Evolutionary conservation across 2,113 vertebrate species (phyloP).

Genomic region (Octodon degus): DNA sequence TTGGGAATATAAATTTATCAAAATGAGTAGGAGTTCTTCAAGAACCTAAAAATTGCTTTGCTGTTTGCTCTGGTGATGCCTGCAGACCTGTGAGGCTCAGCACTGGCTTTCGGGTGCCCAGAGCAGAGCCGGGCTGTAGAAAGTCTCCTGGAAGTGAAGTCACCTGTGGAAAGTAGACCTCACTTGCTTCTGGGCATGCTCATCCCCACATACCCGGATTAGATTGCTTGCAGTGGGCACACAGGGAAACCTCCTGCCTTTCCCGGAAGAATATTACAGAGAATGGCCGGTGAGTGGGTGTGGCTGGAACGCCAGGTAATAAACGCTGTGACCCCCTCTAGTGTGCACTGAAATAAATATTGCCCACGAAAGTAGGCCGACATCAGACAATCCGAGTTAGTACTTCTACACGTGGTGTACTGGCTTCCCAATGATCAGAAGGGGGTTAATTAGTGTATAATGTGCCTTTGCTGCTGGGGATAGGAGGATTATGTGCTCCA

Average conservation of each 20-base stretch:
- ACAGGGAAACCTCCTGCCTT: neutral
- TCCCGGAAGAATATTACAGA: neutral
- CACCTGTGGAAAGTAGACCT: neutral
- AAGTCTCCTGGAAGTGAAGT: neutral
- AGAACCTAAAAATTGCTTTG: neutral
- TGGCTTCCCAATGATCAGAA: slow-evolving; percentile 47
- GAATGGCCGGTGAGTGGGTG: neutral
- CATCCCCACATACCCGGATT: neutral
- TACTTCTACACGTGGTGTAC: neutral
- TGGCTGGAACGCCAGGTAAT: neutral
- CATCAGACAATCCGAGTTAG: neutral
- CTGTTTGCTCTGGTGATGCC: neutral
- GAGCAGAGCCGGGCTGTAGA: neutral
- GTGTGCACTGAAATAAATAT: neutral
- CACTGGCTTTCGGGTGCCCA: neutral
- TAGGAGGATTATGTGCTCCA: neutral
- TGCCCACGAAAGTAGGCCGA: slow-evolving; percentile 36
- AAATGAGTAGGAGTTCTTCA: neutral
- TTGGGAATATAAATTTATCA: neutral
- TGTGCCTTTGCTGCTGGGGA: slow-evolving; percentile 3
- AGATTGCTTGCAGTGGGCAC: neutral
- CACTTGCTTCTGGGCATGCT: neutral
- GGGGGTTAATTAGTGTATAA: slow-evolving; percentile 45
- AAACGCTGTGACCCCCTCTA: neutral
- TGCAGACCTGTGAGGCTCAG: neutral